phyloP scores from a whole-genome alignment of 2,888 invertebrate genomes.

The Thecophora atra region DNA sequence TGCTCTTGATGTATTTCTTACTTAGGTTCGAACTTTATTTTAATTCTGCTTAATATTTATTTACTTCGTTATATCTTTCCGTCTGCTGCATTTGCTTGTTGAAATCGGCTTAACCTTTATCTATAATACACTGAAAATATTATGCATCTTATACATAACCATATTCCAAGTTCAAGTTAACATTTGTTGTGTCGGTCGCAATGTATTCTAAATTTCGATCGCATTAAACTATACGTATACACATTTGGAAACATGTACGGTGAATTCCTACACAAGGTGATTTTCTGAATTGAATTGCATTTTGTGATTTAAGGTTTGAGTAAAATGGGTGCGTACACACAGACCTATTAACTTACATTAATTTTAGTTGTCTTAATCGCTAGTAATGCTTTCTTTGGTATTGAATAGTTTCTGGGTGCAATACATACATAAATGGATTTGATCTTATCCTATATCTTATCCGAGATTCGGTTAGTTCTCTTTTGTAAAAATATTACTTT shows the following conservation, averaged over 20 bases:
- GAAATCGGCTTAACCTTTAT: background rate
- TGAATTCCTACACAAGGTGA: too few species aligned
- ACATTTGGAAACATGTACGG: too few species aligned
- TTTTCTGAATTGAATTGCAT: background rate
- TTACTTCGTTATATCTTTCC: too few species aligned
- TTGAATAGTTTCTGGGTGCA: conserved; percentile 11
- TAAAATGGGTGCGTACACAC: background rate
- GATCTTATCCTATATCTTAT: background rate
- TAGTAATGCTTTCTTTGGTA: background rate
- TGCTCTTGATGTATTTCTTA: background rate
- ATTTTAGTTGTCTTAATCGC: conserved; percentile 13
- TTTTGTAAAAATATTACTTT: too few species aligned
- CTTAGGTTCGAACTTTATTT: conserved; percentile 10
- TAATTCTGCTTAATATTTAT: background rate
- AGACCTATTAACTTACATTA: conserved; percentile 22
- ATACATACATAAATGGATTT: conserved; percentile 13
- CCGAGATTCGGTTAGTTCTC: too few species aligned
- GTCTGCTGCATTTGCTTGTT: background rate
- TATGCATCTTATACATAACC: conserved; percentile 18
- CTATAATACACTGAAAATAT: conserved; percentile 9
- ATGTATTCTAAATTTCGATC: background rate
- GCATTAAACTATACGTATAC: too few species aligned
- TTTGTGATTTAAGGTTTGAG: conserved; percentile 6
- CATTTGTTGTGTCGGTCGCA: conserved; percentile 32
- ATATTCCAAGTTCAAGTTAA: conserved; percentile 22